Evolutionary conservation across 2,888 invertebrate genomes (phyloP), one percentile per base, ranked within the genome.

Genomic region (Dendrolimus houi): DNA sequence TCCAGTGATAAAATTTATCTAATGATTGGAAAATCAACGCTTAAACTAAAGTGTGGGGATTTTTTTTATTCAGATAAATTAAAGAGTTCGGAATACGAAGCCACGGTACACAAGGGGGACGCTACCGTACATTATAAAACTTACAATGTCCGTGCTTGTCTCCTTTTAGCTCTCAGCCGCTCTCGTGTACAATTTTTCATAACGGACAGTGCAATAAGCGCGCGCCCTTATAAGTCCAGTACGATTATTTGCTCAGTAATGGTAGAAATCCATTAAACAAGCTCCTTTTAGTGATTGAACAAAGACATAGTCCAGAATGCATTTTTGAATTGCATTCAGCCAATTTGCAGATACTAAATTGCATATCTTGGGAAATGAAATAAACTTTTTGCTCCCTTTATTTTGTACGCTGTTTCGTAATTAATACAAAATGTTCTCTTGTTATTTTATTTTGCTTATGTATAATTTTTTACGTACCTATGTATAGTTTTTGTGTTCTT

Each of bases 231-330:
- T 63, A 70, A 76, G 80, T 83, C 83, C 79, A 83, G 81, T 84
- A 79, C 83, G 87, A 88, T 88, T 89, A 89, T 89, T 88, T 87
- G 85, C 83, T 83, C 85, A 81, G 87, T 88, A 88, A 90, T 88
- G 86, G 87, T 87, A 85, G 87, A 89, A 88, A 89, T 87, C 88
- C 89, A 89, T 89, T 90, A 89, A 87, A 89, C 85, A 80, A 85
- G 85, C 81, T 83, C 84, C 88, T 88, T 88, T 89, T 88, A 88
- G 87, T 85, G 87, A 88, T 88, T 85, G 84, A 84, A 87, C 85
- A 86, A 82, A 81, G 83, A 82, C 79, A 78, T 69, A 66, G 63
- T 70, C 71, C 75, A 80, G 79, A 81, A 79, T 85, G 80, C 77
- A 82, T 84, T 85, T 85, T 85, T 82, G 85, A 83, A 88, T 88